Percentiles rank a stretch among this genome's conserved stretches.
These are phyloP conservation scores for Ascidia mentula DNA, from an alignment of 23 tunicate genomes.

Conservation along the genomic window DNA sequence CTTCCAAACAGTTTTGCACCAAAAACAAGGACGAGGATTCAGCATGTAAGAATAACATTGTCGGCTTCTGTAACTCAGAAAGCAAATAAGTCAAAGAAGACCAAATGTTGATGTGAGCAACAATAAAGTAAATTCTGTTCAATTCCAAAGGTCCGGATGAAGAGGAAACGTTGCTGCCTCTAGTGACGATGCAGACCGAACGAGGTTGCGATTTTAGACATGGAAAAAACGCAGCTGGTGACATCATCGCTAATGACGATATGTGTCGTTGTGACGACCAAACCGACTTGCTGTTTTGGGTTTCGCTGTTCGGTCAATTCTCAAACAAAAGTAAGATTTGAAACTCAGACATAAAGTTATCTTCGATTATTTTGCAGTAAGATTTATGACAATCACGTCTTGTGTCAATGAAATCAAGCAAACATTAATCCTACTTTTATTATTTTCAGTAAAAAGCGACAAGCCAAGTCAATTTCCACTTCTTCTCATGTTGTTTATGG, in stretches of 20 bases:
- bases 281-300: slow-evolving; percentile 56
- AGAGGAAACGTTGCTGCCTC: slow-evolving; percentile 38
- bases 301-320: slow-evolving; percentile 51
- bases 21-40: slow-evolving; percentile 15
- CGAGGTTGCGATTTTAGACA: slow-evolving; percentile 44
- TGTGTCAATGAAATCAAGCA: not conserved
- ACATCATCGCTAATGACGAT: slow-evolving; percentile 23
- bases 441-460: not conserved
- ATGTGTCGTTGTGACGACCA: slow-evolving; percentile 72
- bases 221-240: not conserved
- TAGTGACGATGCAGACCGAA: slow-evolving; percentile 30
- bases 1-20: slow-evolving; percentile 41
- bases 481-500: slow-evolving; percentile 44
- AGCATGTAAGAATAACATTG: slow-evolving; percentile 45
- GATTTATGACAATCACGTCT: not conserved
- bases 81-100: not conserved
- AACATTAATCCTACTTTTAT: not conserved
- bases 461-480: slow-evolving; percentile 49
- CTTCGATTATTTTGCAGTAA: not conserved
- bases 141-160: slow-evolving; percentile 30
- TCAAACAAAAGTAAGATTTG: slow-evolving; percentile 9
- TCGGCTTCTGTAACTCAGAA: too few species aligned
- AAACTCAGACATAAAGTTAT: not conserved
- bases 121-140: not conserved
- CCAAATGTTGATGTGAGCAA: not conserved